Evolutionary conservation across 2,113 vertebrate species (phyloP).

Genomic region (Rafetus swinhoei): DNA sequence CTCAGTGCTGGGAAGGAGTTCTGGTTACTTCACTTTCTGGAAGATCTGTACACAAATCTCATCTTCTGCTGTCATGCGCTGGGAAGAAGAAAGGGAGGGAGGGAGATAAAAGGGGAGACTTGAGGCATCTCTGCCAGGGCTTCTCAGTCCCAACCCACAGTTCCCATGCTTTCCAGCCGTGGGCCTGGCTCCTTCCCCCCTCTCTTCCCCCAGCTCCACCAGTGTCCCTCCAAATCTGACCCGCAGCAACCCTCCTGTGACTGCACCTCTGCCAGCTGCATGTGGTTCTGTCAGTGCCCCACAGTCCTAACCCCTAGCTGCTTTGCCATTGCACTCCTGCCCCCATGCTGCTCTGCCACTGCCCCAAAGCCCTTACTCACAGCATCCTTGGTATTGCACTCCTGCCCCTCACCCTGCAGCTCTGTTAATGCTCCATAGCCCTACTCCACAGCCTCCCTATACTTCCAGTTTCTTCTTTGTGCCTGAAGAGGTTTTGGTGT

Average conservation of each 20-base stretch:
- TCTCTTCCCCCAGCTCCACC: not conserved
- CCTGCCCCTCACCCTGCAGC: not conserved
- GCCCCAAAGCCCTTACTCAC: not conserved
- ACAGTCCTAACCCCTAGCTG: not conserved
- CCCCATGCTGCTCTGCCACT: not conserved
- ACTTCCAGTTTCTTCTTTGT: not conserved
- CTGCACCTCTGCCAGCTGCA: not conserved
- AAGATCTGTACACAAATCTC: conserved; percentile 90
- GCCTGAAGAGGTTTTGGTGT: not conserved
- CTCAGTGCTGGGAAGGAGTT: not conserved
- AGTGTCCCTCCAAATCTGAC: not conserved
- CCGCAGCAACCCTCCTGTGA: not conserved
- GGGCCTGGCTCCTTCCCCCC: not conserved
- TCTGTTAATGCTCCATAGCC: not conserved
- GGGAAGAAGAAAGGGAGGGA: conserved; percentile 39
- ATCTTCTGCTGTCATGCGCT: conserved; percentile 90
- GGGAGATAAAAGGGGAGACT: not conserved
- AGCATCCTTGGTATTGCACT: not conserved
- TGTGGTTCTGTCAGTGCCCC: not conserved
- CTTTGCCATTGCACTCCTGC: not conserved
- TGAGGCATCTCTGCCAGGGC: not conserved
- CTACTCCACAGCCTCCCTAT: not conserved
- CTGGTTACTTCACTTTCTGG: conserved; percentile 82
- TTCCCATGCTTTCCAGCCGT: not conserved
- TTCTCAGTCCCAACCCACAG: not conserved